phyloP scores from a whole-genome alignment of 2,888 invertebrate genomes.

The Cybosia mesomella region DNA sequence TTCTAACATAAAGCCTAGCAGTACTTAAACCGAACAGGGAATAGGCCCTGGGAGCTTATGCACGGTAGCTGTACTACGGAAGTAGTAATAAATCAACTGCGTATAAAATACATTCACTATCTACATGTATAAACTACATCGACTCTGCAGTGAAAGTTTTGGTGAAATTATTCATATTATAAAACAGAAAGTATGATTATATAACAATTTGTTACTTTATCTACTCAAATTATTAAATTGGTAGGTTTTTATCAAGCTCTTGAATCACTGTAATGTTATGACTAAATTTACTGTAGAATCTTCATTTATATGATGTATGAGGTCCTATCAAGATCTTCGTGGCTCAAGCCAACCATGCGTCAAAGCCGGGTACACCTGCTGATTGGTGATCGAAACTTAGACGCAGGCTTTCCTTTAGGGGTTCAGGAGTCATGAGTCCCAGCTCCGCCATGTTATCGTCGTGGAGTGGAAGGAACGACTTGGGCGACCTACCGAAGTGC shows the following conservation, averaged over 20 bases:
- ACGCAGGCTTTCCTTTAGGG: too few species aligned
- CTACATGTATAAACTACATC: conserved; percentile 6
- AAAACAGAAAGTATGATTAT: conserved; percentile 22
- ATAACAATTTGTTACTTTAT: conserved; percentile 7
- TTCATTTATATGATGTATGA: background rate
- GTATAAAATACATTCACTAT: background rate
- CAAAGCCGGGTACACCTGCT: too few species aligned
- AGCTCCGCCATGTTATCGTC: too few species aligned
- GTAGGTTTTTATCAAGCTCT: background rate
- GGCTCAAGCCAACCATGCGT: too few species aligned
- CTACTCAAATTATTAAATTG: background rate
- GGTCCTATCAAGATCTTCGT: background rate
- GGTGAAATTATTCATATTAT: conserved; percentile 17
- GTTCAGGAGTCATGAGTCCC: too few species aligned
- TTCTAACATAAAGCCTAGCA: too few species aligned
- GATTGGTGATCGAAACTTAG: background rate
- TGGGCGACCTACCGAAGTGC: too few species aligned
- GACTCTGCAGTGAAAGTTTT: conserved; percentile 21
- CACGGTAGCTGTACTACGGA: background rate
- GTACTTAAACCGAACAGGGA: too few species aligned
- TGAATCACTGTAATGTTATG: background rate
- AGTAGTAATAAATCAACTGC: conserved; percentile 9
- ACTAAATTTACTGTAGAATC: background rate
- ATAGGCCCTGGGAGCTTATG: too few species aligned
- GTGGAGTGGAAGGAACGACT: too few species aligned